A percentile compares a stretch with the other conserved stretches of the same genome.
Evolutionary conservation across 2,888 invertebrate species (phyloP).

Genomic region (Lutraria lutraria): DNA sequence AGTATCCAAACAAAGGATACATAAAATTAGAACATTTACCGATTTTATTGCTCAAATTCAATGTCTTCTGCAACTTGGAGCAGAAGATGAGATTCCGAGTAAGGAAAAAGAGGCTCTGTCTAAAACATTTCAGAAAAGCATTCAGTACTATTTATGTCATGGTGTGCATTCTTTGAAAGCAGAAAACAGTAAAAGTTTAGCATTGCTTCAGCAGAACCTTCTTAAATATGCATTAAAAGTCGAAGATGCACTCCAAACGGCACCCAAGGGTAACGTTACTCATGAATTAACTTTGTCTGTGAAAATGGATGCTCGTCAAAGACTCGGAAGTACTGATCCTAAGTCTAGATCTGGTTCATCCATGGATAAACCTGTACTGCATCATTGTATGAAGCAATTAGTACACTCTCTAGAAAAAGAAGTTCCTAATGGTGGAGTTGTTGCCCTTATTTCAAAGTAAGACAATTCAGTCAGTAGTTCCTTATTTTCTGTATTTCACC

Average conservation of each 20-base stretch:
- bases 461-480: conserved; percentile 3
- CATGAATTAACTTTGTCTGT: background rate
- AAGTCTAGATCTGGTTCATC: conserved; percentile 50
- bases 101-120: conserved; percentile 57
- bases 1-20: conserved; percentile 52
- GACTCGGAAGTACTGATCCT: conserved; percentile 15
- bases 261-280: background rate
- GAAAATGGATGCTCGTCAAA: conserved; percentile 25
- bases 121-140: conserved; percentile 72
- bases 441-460: conserved; percentile 73
- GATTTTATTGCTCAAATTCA: conserved; percentile 69
- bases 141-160: conserved; percentile 71
- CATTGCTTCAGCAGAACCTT: conserved; percentile 66
- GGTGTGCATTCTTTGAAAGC: conserved; percentile 70
- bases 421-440: conserved; percentile 78
- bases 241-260: conserved; percentile 58
- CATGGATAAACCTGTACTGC: conserved; percentile 73
- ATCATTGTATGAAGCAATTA: conserved; percentile 79
- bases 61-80: conserved; percentile 70
- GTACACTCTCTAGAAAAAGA: conserved; percentile 77
- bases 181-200: conserved; percentile 67
- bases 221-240: conserved; percentile 66
- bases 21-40: conserved; percentile 67
- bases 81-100: conserved; percentile 61
- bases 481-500: too few species aligned